Evolutionary conservation across 2,888 invertebrate species (phyloP).

Genomic region (Amphipoea lucens): DNA sequence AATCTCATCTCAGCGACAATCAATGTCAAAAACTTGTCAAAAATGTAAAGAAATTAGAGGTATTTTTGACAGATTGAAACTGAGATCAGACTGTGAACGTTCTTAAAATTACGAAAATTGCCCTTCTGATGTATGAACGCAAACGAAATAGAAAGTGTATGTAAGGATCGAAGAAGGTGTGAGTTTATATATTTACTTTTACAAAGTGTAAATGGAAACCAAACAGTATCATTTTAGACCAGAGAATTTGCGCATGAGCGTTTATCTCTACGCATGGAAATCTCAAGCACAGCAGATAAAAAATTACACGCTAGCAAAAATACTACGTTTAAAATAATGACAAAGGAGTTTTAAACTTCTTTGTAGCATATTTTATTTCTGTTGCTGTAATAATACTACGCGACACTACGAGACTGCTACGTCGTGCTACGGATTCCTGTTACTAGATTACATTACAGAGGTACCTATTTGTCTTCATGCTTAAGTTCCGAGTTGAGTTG

Average conservation of each 20-base stretch:
- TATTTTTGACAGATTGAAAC: too few relatives aligned
- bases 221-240: background rate
- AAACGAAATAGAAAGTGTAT: background rate
- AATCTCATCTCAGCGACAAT: too few relatives aligned
- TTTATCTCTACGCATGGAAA: background rate
- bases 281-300: background rate
- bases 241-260: background rate
- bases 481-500: background rate
- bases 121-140: background rate
- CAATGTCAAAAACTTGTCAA: too few relatives aligned
- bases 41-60: too few relatives aligned
- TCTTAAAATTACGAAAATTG: too few relatives aligned
- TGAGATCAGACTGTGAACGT: too few relatives aligned
- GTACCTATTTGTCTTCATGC: background rate
- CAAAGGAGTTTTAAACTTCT: background rate
- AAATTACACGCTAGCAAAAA: background rate
- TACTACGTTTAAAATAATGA: background rate
- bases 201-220: too few relatives aligned
- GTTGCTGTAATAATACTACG: background rate
- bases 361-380: conserved; percentile 1
- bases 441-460: background rate
- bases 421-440: background rate
- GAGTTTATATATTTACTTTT: too few relatives aligned
- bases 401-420: background rate
- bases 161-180: background rate